Percentiles rank a stretch among this genome's conserved stretches.
Conservation (phyloP, 1,140 invertebrate genomes). For the Adelges cooleyi region DNA sequence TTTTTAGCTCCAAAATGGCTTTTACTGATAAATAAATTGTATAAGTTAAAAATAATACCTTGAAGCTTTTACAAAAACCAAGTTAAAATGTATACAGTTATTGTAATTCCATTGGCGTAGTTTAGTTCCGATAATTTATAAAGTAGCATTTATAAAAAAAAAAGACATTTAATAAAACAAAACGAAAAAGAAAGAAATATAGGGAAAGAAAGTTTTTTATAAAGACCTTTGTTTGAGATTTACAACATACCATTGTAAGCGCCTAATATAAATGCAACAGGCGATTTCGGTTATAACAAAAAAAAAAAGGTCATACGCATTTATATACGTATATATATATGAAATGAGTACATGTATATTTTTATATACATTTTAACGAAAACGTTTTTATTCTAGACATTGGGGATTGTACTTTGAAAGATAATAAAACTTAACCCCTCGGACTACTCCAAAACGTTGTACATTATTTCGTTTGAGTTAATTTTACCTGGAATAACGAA, state of each 20-base stretch:
- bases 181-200: neutral
- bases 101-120: no score
- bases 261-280: conserved; percentile 25
- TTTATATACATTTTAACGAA: conserved; percentile 11
- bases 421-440: conserved; percentile 15
- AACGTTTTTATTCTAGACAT: conserved; percentile 9
- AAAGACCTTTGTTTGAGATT: conserved; percentile 5
- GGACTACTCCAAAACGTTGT: neutral
- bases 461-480: conserved; percentile 16
- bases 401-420: neutral
- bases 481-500: neutral
- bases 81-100: no score
- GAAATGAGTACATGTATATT: neutral
- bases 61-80: no score
- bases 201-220: neutral
- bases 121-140: no score
- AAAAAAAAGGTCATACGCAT: neutral
- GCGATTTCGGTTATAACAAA: conserved; percentile 16
- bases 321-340: no score
- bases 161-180: neutral
- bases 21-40: no score
- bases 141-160: no score
- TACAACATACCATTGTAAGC: neutral
- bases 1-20: no score
- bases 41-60: no score